These are phyloP conservation scores for Stegana nigrithorax DNA, from an alignment of 2,888 invertebrate species.

Conservation along the genomic window DNA sequence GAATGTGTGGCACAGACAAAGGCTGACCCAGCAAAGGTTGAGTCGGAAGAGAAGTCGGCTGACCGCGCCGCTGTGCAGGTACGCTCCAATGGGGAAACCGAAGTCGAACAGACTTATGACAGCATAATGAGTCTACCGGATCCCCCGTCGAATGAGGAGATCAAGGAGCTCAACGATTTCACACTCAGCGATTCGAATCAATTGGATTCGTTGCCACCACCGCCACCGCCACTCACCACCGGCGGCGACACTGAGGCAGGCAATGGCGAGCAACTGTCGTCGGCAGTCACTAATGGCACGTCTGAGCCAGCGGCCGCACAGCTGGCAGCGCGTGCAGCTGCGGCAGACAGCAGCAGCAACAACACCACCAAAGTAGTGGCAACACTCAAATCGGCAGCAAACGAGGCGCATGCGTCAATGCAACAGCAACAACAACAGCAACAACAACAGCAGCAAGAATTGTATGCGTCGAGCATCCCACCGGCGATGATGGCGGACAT, in stretches of 20 bases:
- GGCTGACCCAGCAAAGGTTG: neutral
- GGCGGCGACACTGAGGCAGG: neutral
- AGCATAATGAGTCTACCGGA: slow-evolving; percentile 67
- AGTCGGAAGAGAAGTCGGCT: slow-evolving; percentile 1
- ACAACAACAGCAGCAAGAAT: neutral
- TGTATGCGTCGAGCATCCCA: neutral
- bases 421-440: slow-evolving; percentile 5
- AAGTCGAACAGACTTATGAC: slow-evolving; percentile 53
- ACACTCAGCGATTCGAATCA: slow-evolving; percentile 61
- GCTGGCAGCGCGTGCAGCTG: slow-evolving; percentile 3
- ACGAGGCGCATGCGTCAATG: neutral
- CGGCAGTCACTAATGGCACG: slow-evolving; percentile 20
- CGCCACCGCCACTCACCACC: slow-evolving; percentile 65
- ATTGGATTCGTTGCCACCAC: slow-evolving; percentile 67
- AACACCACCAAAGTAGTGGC: slow-evolving; percentile 1
- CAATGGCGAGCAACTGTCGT: neutral
- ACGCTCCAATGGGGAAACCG: neutral
- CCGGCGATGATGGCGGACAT: slow-evolving; percentile 15
- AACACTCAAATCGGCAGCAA: neutral
- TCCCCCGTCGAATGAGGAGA: slow-evolving; percentile 67
- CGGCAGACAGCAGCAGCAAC: slow-evolving; percentile 14
- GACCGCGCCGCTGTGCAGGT: no score
- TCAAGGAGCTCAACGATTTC: slow-evolving; percentile 64
- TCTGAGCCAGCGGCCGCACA: slow-evolving; percentile 10
- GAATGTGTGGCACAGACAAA: slow-evolving; percentile 57